Evolutionary conservation across 2,113 vertebrate genomes (phyloP).

Genomic region (Speoplatyrhinus poulsoni): DNA sequence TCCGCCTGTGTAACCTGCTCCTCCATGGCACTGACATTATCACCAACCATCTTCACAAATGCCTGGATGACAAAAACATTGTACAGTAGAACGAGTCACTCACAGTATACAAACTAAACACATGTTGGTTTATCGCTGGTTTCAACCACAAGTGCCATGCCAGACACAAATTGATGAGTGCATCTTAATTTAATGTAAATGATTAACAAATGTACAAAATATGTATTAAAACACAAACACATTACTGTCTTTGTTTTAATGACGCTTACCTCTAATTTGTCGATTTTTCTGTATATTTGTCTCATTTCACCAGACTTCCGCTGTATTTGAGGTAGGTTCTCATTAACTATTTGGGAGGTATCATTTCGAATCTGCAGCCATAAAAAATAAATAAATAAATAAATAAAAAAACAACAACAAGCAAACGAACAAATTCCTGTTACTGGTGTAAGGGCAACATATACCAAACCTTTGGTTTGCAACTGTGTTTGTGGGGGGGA

Average conservation of each 20-base stretch:
- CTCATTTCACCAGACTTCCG: constrained; percentile 90
- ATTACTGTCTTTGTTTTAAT: neutral
- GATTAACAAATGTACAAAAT: neutral
- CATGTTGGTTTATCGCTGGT: too few relatives aligned
- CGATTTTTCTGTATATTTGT: constrained; percentile 87
- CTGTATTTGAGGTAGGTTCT: constrained; percentile 91
- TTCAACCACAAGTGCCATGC: too few relatives aligned
- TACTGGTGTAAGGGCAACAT: neutral
- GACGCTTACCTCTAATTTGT: constrained; percentile 86
- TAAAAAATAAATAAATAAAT: constrained; percentile 11
- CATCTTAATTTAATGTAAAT: neutral
- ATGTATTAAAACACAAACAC: neutral
- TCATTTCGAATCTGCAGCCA: constrained; percentile 84
- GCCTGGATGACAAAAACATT: constrained; percentile 62
- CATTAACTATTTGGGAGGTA: constrained; percentile 89
- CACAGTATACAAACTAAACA: neutral
- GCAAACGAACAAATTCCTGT: neutral
- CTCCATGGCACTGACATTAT: constrained; percentile 84
- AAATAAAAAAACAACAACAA: neutral
- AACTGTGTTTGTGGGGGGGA: neutral
- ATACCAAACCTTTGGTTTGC: neutral
- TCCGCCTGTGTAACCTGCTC: constrained; percentile 88
- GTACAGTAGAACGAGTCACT: neutral
- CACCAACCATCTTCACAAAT: constrained; percentile 90
- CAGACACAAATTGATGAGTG: too few relatives aligned